phyloP scores from a whole-genome alignment of 2,113 vertebrate species.

The Hemichromis elongatus region DNA sequence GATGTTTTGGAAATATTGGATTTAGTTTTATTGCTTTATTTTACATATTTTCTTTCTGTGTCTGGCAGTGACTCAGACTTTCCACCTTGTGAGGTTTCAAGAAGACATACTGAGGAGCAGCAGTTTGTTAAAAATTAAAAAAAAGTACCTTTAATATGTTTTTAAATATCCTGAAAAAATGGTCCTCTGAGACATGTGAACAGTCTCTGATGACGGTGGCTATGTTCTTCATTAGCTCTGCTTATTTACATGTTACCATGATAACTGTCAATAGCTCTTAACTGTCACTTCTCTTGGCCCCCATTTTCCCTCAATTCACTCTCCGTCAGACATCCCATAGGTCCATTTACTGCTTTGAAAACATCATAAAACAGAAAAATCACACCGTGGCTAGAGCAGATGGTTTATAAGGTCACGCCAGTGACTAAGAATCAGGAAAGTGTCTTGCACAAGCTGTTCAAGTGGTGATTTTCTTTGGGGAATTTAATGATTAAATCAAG shows the following conservation, averaged over 20 bases:
- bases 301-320: background rate
- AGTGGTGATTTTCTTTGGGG: background rate
- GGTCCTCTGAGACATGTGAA: background rate
- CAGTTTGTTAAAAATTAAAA: background rate
- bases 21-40: conserved; percentile 5
- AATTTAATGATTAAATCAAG: background rate
- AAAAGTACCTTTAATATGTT: background rate
- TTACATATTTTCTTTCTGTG: background rate
- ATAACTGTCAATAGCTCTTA: conserved; percentile 42
- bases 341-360: conserved; percentile 38
- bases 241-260: conserved; percentile 50
- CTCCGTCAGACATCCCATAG: conserved; percentile 32
- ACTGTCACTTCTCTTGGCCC: conserved; percentile 7
- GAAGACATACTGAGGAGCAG: background rate
- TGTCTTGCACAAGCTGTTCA: background rate
- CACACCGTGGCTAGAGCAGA: conserved; percentile 10
- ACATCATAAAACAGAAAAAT: conserved; percentile 39
- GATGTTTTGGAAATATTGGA: conserved; percentile 9
- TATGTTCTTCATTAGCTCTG: background rate
- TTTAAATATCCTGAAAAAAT: background rate
- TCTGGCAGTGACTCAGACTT: conserved; percentile 11
- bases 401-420: conserved; percentile 29
- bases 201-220: background rate
- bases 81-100: background rate
- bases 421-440: conserved; percentile 22